phyloP scores from a whole-genome alignment of 2,113 vertebrate genomes.

The Coregonus clupeaformis region DNA sequence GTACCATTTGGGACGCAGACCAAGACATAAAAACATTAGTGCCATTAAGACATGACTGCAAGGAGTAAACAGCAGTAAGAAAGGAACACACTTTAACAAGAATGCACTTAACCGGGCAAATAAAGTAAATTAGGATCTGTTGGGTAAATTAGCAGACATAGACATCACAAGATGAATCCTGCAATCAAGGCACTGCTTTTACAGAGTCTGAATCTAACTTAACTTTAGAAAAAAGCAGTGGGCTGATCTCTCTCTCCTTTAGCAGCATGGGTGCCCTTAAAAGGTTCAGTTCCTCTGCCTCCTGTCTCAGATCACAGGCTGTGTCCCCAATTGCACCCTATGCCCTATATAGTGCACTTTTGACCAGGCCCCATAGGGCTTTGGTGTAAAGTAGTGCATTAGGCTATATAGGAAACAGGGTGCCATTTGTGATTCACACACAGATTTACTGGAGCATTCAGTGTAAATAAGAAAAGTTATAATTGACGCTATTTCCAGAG shows the following conservation, averaged over 20 bases:
- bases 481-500: slow-evolving; percentile 3
- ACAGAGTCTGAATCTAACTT: background rate
- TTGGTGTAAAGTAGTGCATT: too few relatives aligned
- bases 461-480: background rate
- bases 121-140: background rate
- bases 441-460: background rate
- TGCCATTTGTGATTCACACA: too few relatives aligned
- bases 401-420: too few relatives aligned
- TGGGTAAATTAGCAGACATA: background rate
- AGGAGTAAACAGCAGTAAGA: slow-evolving; percentile 1
- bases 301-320: background rate
- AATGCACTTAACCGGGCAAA: background rate
- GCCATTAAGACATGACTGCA: background rate
- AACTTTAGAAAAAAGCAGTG: background rate
- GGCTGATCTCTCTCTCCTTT: background rate
- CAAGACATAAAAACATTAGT: too few relatives aligned
- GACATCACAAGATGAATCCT: background rate
- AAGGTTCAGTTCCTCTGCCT: slow-evolving; percentile 22
- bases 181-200: background rate
- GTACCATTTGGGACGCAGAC: too few relatives aligned
- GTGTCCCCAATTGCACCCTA: too few relatives aligned
- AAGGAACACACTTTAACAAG: slow-evolving; percentile 3
- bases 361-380: too few relatives aligned
- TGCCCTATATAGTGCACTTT: too few relatives aligned
- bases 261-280: background rate